Evolutionary conservation across 2,797 vertebrate genomes (phyloP), one percentile per base, ranked within the genome.

Genomic region (Coregonus ussuriensis): DNA sequence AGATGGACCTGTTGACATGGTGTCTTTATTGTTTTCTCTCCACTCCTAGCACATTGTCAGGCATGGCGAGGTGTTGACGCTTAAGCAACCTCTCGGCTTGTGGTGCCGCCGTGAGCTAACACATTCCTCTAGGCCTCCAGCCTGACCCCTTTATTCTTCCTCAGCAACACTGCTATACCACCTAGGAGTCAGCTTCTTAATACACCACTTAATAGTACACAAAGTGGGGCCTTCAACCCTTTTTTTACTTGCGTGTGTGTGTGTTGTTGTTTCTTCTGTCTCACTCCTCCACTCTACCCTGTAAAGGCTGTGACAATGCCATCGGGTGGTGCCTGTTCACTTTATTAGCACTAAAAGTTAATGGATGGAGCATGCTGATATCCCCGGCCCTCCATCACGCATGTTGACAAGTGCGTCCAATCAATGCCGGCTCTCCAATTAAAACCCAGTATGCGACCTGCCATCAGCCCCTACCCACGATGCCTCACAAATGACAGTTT

Each of bases 351-450:
- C 11, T 47, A 47, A 47, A 47, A 47, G 41, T 47, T 47, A 47
- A 47, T 47, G 41, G 41, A 11, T 47, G 41, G 9, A 47, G 41
- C 41, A 47, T 47, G 41, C 41, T 47, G 41, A 47, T 47, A 47
- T 47, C 41, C 41, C 3, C 41, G 41, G 41, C 41, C 41, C 9
- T 47, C 41, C 2, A 47, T 47, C 41, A 47, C 41, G 9, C 41
- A 47, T 47, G 41, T 47, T 47, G 41, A 13, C 41, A 47, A 47
- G 41, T 47, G 41, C 2, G 0, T 13, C 41, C 41, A 47, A 47
- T 47, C 41, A 47, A 78, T 83, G 77, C 75, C 62, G 80, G 51
- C 73, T 66, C 74, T 59, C 75, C 37, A 56, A 85, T 89, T 90
- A 47, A 85, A 76, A 77, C 80, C 21, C 37, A 69, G 52, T 66